Conservation (phyloP, 1,140 invertebrate genomes). For the Holcopasites calliopsidis region DNA sequence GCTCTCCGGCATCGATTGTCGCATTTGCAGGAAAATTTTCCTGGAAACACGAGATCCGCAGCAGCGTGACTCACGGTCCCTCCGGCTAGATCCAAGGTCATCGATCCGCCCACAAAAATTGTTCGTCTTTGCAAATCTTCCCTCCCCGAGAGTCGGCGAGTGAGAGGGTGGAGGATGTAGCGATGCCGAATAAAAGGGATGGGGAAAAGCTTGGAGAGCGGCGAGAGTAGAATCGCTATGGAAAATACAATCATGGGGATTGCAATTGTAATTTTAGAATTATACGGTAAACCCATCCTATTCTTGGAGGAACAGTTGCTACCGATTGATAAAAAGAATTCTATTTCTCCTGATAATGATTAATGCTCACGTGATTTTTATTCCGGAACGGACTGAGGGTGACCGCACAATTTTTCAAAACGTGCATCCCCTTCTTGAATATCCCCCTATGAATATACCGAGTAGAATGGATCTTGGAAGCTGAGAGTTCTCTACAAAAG, state of each 20-base stretch:
- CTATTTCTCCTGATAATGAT: not conserved
- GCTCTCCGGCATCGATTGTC: conserved; percentile 46
- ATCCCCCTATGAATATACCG: too few species aligned
- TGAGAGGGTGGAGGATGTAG: too few species aligned
- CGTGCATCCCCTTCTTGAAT: not conserved
- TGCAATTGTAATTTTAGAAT: too few species aligned
- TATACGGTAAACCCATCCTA: too few species aligned
- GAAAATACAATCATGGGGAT: too few species aligned
- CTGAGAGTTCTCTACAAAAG: too few species aligned
- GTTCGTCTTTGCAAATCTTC: not conserved
- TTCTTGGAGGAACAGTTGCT: not conserved
- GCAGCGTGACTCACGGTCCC: conserved; percentile 49
- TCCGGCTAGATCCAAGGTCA: conserved; percentile 57
- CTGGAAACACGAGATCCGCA: conserved; percentile 49
- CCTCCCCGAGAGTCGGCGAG: too few species aligned
- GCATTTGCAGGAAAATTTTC: conserved; percentile 53
- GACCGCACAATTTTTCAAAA: not conserved
- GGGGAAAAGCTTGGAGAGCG: too few species aligned
- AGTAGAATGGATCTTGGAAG: too few species aligned
- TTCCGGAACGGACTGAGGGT: not conserved
- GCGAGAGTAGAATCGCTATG: too few species aligned
- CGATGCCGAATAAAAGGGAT: too few species aligned
- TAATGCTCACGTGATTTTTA: too few species aligned
- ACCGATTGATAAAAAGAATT: not conserved
- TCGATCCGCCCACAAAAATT: conserved; percentile 49